These are phyloP conservation scores for Dasypus novemcinctus DNA, from an alignment of 2,113 vertebrate genomes.

Conservation along the genomic window DNA sequence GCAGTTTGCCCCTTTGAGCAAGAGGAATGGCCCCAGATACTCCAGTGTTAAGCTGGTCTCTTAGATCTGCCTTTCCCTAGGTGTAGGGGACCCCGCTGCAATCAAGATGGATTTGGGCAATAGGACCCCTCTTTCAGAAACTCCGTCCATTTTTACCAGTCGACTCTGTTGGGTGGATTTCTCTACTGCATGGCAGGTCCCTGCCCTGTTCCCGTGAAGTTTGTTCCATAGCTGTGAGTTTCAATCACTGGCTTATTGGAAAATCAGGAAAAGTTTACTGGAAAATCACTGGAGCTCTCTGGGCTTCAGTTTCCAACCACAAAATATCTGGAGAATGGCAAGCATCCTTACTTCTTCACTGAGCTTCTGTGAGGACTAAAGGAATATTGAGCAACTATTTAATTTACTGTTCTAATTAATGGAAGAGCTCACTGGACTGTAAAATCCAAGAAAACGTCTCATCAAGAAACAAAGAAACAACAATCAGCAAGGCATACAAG, in stretches of 20 bases:
- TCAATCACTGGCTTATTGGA: neutral
- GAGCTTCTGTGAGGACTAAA: neutral
- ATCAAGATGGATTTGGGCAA: neutral
- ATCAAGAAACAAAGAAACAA: slow-evolving; percentile 5
- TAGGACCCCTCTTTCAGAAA: neutral
- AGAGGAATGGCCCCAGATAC: neutral
- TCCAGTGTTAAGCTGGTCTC: neutral
- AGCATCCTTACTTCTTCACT: neutral
- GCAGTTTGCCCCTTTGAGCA: neutral
- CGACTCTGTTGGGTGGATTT: neutral
- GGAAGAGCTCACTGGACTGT: neutral
- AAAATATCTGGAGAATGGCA: slow-evolving; percentile 17
- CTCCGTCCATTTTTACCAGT: neutral
- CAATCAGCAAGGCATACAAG: neutral
- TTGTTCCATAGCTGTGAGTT: neutral
- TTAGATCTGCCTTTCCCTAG: neutral
- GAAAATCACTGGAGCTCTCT: neutral
- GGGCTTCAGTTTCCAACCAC: slow-evolving; percentile 28
- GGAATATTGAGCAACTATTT: neutral
- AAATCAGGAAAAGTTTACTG: neutral
- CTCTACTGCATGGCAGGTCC: neutral
- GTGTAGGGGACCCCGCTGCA: neutral
- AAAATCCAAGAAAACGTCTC: slow-evolving; percentile 44
- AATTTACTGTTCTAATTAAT: slow-evolving; percentile 33
- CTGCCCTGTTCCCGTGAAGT: neutral